Base-by-base conservation (phyloP, 1,140 invertebrate genomes). In the Tachypleus tridentatus region DNA sequence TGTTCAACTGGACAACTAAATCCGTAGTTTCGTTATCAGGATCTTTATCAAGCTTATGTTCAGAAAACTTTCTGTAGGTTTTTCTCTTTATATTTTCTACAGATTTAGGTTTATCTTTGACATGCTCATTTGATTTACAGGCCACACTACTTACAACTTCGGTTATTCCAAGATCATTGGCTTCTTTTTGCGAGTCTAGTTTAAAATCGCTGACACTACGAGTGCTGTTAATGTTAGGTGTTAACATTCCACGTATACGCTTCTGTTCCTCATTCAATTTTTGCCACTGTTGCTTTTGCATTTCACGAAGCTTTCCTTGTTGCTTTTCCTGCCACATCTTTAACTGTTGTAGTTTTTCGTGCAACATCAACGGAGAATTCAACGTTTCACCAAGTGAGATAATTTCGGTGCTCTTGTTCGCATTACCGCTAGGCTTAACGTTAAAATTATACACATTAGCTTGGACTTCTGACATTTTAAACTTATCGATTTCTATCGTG, bases 311-410 rank as follows among this genome's bases (percentile, higher is more conserved):
- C 4, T 57, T 56, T 51, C 58, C 29, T 50, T 49, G 52, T 50
- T 63, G 62, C 4, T 51, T 57, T 57, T 63, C 62, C n/a, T 54
- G 52, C 62, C 62, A 63, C 47, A 10, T 52, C 48, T 54, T 50
- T 11, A 63, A 58, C n/a, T 53, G 29, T 29, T 29, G 29, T 29
- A 29, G 29, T 29, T 29, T 29, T 2, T 29, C 29, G 29, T 29
- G 29, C 29, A 29, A 29, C 29, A 29, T 29, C 29, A 29, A 1
- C 29, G 29, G 29, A 29, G 29, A 29, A 29, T 29, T 29, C 29
- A 29, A 29, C 29, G 29, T 29, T 29, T 29, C 29, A 29, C 29
- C 29, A 29, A 29, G 29, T 29, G 29, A 29, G 29, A 29, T 29
- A 29, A 29, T 29, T 29, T 29, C 29, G 29, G 29, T 29, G 29